Conservation (phyloP, 1,140 invertebrate genomes). For the Lasioglossum albipes region DNA sequence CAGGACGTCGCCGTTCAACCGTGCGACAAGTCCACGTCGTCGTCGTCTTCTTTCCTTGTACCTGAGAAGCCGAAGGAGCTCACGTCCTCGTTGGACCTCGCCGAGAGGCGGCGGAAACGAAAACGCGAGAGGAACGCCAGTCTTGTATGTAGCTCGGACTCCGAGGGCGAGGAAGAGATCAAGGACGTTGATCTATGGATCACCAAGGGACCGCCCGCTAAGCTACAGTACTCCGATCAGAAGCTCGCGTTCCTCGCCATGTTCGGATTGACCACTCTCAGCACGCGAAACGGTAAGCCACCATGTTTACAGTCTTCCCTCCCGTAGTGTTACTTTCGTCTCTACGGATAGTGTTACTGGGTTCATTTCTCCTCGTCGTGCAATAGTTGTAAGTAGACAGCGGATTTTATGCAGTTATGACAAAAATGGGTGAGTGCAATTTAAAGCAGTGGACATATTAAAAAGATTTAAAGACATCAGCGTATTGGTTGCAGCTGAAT, state of each 20-base stretch:
- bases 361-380: too few species aligned
- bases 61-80: constrained; percentile 68
- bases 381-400: too few species aligned
- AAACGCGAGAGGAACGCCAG: constrained; percentile 68
- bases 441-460: too few species aligned
- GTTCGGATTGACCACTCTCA: constrained; percentile 79
- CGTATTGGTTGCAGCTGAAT: too few species aligned
- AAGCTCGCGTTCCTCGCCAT: constrained; percentile 78
- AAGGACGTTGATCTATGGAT: constrained; percentile 76
- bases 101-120: constrained; percentile 74
- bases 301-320: too few species aligned
- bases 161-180: constrained; percentile 73
- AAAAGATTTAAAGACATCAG: too few species aligned
- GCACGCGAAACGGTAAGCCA: constrained; percentile 74
- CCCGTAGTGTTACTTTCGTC: too few species aligned
- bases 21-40: constrained; percentile 37
- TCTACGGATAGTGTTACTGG: too few species aligned
- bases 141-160: constrained; percentile 71
- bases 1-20: constrained; percentile 33
- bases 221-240: constrained; percentile 75
- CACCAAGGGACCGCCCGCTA: constrained; percentile 79
- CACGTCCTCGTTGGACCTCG: constrained; percentile 75
- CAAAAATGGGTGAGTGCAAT: too few species aligned
- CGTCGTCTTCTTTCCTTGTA: constrained; percentile 52
- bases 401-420: too few species aligned